These are phyloP conservation scores for human DNA, from an alignment of 2,113 vertebrate species.

Conservation along the genomic window GRCh38 chr3:174496001-174496500, in stretches of 20 bases:
- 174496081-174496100: background rate
- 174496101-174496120: background rate
- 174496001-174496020: background rate
- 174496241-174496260: background rate
- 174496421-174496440: background rate
- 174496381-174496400: background rate
- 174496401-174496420: background rate
- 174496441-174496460: background rate
- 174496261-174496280: slow-evolving; percentile 9
- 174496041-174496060: background rate
- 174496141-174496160: slow-evolving; percentile 37
- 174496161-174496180: background rate
- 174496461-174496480: background rate
- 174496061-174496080: background rate
- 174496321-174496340: slow-evolving; percentile 41
- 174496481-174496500: background rate
- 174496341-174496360: slow-evolving; percentile 47
- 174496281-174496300: slow-evolving; percentile 40
- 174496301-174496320: background rate
- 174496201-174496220: background rate
- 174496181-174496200: background rate
- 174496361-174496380: slow-evolving; percentile 9
- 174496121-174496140: slow-evolving; percentile 8
- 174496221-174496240: background rate
- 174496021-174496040: background rate